Conservation (phyloP, 2,888 invertebrate genomes). For the Anthoptus insignis region DNA sequence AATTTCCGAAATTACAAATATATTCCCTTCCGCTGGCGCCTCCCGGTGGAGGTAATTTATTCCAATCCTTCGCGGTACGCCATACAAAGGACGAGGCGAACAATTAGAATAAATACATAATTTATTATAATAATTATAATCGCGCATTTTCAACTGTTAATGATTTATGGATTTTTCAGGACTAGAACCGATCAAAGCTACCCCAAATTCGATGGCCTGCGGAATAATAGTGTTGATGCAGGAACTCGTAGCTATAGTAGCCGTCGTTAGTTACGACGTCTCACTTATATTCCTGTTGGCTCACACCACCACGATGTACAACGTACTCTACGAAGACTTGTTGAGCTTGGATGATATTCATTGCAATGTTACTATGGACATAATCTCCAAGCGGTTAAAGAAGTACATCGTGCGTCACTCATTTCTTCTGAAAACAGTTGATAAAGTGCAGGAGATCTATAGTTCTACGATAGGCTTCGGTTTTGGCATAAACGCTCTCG, state of each 20-base stretch:
- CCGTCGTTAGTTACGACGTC: conserved; percentile 53
- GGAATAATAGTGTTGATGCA: conserved; percentile 52
- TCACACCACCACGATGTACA: conserved; percentile 56
- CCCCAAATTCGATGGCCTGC: conserved; percentile 55
- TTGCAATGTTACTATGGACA: not conserved
- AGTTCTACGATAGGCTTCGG: no score
- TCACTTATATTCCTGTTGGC: conserved; percentile 56
- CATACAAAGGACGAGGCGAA: no score
- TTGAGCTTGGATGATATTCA: conserved; percentile 42
- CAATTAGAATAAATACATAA: no score
- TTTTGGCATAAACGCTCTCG: no score
- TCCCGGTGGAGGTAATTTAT: no score
- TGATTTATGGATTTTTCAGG: conserved; percentile 9
- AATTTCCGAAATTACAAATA: no score
- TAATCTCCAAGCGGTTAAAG: conserved; percentile 47
- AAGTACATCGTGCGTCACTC: conserved; percentile 52
- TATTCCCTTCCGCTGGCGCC: no score
- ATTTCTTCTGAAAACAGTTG: no score
- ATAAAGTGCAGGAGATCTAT: no score
- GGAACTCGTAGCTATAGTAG: conserved; percentile 51
- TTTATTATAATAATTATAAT: no score
- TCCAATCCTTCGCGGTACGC: no score
- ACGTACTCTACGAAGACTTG: conserved; percentile 55
- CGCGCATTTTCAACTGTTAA: not conserved
- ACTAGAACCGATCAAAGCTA: conserved; percentile 21